A percentile compares a stretch with the other conserved stretches of the same genome.
Conservation (phyloP, 2,797 vertebrate genomes). For the Semaprochilodus insignis region DNA sequence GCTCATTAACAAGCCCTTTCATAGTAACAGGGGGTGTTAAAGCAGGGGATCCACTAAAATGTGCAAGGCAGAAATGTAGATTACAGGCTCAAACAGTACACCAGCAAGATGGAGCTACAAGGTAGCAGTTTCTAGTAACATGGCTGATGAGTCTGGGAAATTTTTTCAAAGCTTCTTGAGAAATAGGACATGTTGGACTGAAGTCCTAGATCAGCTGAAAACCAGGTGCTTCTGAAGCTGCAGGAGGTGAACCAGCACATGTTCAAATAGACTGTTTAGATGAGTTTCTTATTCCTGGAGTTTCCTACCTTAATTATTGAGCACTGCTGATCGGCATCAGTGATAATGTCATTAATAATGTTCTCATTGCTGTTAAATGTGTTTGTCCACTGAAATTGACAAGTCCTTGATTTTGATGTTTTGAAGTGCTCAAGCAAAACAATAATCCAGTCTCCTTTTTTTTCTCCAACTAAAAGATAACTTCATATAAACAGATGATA, state of each 20-base stretch:
- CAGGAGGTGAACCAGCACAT: not conserved
- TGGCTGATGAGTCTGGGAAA: not conserved
- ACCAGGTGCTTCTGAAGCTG: not conserved
- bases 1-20: no score
- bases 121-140: not conserved
- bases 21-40: no score
- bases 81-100: not conserved
- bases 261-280: not conserved
- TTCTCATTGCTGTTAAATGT: not conserved
- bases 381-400: not conserved
- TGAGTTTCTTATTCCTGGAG: not conserved
- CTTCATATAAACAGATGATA: not conserved
- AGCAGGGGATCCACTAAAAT: no score
- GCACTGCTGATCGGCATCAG: not conserved
- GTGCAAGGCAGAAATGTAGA: no score
- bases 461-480: not conserved
- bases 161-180: not conserved
- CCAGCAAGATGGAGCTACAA: not conserved
- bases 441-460: not conserved
- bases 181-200: not conserved
- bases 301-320: not conserved
- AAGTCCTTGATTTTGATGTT: not conserved
- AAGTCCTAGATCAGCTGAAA: not conserved
- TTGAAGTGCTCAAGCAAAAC: not conserved
- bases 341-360: not conserved